Base-by-base conservation (phyloP, 1,140 invertebrate species). In the Formica exsecta region DNA sequence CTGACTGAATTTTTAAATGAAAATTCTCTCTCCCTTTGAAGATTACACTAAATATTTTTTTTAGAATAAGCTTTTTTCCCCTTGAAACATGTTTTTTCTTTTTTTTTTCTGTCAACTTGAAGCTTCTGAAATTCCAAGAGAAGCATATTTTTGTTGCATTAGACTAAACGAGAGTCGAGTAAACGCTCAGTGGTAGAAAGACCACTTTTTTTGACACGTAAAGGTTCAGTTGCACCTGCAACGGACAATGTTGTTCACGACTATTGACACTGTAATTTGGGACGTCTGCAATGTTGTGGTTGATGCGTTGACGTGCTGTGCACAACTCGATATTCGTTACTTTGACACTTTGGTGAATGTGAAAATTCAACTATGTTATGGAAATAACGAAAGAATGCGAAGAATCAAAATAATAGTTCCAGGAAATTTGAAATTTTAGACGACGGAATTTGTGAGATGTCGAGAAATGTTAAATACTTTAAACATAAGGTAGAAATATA, bases 281-380 rank as follows among this genome's bases (percentile, higher is more conserved):
- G 54, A 68, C 32, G 76, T 80, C 62, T 80, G 22, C 68, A 41
- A 80, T 74, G 41, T 74, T 83, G 79, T 29, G 79, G 68, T 83
- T 61, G 68, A 73, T 83, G 79, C 29, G 79, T 73, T 73, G 54
- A 71, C 54, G 22, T 16, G 41, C 2, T 6, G 25, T 16, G 51
- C 51, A n/a, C 64, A 36, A 41, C 41, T 73, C 79, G 51, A 73
- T 62, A 73, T 83, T 73, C 19, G 51, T 61, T 51, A 61, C 38
- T 44, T 74, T 74, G 79, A 83, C 57, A 22, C 54, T 81, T 59
- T 4, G 48, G 13, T 19, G 38, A 7, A 7, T 32, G 13, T 44
- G 29, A 25, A 73, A 83, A 62, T 73, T 61, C 44, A 32, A 61
- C 41, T n/a, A 32, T 32, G 29, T 11, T 13, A 19, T 64, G 2